Conservation (phyloP, 2,888 invertebrate species). For the Dicranocentrus wangi region DNA sequence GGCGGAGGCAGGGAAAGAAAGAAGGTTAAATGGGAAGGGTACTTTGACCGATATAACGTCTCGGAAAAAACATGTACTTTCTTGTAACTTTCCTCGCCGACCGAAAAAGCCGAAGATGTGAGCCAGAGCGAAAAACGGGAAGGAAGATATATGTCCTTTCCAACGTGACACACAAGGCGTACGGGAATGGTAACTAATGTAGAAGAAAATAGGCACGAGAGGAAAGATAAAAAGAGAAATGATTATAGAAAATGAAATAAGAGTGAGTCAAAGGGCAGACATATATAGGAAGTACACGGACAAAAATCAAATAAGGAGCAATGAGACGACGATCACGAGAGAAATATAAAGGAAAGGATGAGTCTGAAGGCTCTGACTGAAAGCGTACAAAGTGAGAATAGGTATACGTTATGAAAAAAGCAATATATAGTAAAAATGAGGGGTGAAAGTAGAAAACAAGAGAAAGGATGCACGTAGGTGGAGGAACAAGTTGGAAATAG, state of each 20-base stretch:
- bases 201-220: background rate
- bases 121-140: background rate
- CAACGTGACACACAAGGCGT: background rate
- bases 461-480: constrained; percentile 20
- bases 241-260: constrained; percentile 42
- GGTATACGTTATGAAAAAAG: constrained; percentile 23
- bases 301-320: constrained; percentile 33
- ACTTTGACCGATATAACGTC: background rate
- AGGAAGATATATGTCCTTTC: background rate
- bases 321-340: constrained; percentile 30
- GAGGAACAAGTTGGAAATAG: constrained; percentile 16
- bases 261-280: constrained; percentile 33
- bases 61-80: no score
- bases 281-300: background rate
- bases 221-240: constrained; percentile 40
- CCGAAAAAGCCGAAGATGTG: no score
- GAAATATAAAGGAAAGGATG: no score
- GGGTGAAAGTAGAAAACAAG: constrained; percentile 28
- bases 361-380: no score
- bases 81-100: background rate
- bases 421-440: constrained; percentile 34
- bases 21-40: background rate
- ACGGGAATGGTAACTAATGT: background rate
- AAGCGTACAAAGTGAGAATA: constrained; percentile 7
- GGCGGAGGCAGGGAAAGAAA: background rate